Evolutionary conservation across 2,888 invertebrate species (phyloP).

Genomic region (Eledona agricola): DNA sequence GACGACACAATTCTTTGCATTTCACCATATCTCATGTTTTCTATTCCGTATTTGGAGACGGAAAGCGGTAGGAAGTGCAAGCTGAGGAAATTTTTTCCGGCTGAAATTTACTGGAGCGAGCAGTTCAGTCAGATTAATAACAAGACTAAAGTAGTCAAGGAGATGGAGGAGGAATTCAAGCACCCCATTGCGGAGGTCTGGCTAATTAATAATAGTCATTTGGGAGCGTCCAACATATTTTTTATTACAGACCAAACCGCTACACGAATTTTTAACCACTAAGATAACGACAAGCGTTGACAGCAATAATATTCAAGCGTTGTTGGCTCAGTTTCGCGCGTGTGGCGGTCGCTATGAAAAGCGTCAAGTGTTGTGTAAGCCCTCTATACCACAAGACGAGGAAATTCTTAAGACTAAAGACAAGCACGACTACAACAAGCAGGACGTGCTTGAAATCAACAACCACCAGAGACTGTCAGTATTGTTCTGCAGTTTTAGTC

Average conservation of each 20-base stretch:
- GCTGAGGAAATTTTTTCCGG: constrained; percentile 76
- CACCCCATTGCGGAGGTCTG: neutral
- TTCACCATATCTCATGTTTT: constrained; percentile 86
- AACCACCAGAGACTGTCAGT: constrained; percentile 89
- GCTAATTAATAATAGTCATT: constrained; percentile 2
- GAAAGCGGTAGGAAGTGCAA: constrained; percentile 81
- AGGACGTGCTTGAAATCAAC: constrained; percentile 80
- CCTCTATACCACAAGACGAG: constrained; percentile 45
- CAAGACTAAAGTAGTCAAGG: constrained; percentile 44
- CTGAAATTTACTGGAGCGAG: constrained; percentile 76
- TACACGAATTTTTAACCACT: constrained; percentile 78
- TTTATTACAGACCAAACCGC: constrained; percentile 64
- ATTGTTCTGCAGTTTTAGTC: constrained; percentile 87
- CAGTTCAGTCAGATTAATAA: constrained; percentile 64
- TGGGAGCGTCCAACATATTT: constrained; percentile 13
- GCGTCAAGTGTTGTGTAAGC: constrained; percentile 46
- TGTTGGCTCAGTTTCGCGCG: constrained; percentile 87
- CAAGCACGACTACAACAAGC: constrained; percentile 45
- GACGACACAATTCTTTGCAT: constrained; percentile 80
- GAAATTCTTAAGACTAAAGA: constrained; percentile 46
- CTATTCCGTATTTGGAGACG: constrained; percentile 88
- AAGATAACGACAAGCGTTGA: constrained; percentile 75
- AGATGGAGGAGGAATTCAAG: constrained; percentile 36
- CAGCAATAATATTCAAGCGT: constrained; percentile 72
- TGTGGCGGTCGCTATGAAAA: constrained; percentile 75